These are phyloP conservation scores for Propithecus perrieri DNA, from an alignment of 2,797 vertebrate species.

Conservation along the genomic window DNA sequence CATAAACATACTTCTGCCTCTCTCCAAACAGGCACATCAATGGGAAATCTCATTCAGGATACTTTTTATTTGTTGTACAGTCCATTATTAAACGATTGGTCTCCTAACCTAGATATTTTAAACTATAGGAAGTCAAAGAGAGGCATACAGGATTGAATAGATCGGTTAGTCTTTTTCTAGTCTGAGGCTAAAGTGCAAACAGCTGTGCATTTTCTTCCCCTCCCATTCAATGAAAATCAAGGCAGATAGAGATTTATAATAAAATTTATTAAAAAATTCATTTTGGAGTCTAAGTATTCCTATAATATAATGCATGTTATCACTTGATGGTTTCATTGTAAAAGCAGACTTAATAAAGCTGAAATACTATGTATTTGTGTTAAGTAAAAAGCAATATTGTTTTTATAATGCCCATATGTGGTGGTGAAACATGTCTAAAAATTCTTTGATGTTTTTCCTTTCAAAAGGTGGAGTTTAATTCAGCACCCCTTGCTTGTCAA, in stretches of 20 bases:
- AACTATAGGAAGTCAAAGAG: not conserved
- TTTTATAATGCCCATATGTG: not conserved
- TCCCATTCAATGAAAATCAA: not conserved
- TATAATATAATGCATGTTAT: not conserved
- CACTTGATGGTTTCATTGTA: not conserved
- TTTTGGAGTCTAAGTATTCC: not conserved
- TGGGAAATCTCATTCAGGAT: not conserved
- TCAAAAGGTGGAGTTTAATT: not conserved
- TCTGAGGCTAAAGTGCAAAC: slow-evolving; percentile 7
- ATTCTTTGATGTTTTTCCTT: not conserved
- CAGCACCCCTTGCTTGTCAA: not conserved
- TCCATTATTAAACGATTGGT: not conserved
- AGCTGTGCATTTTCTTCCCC: not conserved
- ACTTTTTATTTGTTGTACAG: not conserved
- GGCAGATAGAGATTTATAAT: not conserved
- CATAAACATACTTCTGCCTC: not conserved
- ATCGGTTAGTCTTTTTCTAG: not conserved
- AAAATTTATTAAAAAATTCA: not conserved
- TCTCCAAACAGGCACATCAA: not conserved
- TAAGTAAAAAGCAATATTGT: not conserved
- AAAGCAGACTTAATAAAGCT: not conserved
- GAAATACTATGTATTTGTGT: slow-evolving; percentile 15
- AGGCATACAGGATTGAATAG: not conserved
- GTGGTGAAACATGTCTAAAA: not conserved
- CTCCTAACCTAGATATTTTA: not conserved